Conservation (phyloP, 2,888 invertebrate species). For the Pimpla rufipes region DNA sequence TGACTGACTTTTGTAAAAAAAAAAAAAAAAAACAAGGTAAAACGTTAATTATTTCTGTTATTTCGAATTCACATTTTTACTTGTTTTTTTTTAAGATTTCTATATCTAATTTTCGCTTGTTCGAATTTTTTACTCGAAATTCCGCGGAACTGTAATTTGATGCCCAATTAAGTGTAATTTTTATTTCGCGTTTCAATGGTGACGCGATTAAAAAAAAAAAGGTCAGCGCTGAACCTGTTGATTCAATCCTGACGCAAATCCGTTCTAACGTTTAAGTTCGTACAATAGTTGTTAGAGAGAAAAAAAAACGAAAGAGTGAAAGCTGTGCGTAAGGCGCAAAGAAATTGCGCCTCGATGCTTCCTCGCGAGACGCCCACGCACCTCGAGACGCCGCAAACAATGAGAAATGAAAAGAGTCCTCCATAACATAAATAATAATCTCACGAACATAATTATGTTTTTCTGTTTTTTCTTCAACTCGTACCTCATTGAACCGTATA, state of each 20-base stretch:
- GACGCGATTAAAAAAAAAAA: neutral
- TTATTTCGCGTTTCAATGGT: neutral
- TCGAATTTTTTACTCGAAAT: slow-evolving; percentile 21
- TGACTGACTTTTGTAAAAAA: too few species aligned
- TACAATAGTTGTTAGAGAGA: slow-evolving; percentile 27
- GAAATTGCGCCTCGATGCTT: slow-evolving; percentile 26
- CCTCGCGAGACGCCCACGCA: slow-evolving; percentile 22
- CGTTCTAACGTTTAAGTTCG: slow-evolving; percentile 40
- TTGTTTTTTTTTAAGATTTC: neutral
- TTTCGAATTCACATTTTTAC: slow-evolving; percentile 8
- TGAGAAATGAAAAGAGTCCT: neutral
- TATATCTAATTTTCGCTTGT: neutral
- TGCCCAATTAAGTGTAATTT: slow-evolving; percentile 1
- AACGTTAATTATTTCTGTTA: neutral
- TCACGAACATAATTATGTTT: slow-evolving; percentile 24
- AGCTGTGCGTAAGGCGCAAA: slow-evolving; percentile 41
- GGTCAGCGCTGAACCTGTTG: slow-evolving; percentile 30
- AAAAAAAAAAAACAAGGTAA: neutral
- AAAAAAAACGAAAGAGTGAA: slow-evolving; percentile 28
- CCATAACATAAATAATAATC: slow-evolving; percentile 22
- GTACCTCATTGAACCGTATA: slow-evolving; percentile 76
- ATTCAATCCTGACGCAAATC: slow-evolving; percentile 32
- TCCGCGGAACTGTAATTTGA: too few species aligned
- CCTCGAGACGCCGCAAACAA: slow-evolving; percentile 27
- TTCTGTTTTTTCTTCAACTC: slow-evolving; percentile 11